Conservation (phyloP, 1,140 invertebrate species). For the Andricus grossulariae region DNA sequence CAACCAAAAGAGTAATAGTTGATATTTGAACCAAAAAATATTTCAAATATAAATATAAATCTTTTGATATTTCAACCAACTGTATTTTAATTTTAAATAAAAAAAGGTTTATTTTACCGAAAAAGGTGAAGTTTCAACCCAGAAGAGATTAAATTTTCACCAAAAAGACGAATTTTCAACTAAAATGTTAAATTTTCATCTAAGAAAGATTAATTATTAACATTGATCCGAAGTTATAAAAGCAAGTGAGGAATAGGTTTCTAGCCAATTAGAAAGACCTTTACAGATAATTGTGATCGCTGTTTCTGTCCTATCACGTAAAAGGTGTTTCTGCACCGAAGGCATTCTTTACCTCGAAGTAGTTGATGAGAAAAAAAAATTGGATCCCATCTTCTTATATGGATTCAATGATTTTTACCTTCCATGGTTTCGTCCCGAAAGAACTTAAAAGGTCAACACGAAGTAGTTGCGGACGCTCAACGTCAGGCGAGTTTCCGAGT, state of each 20-base stretch:
- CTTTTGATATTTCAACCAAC: background rate
- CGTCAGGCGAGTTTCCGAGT: conserved; percentile 9
- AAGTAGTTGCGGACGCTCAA: background rate
- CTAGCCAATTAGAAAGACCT: conserved; percentile 18
- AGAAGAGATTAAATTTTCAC: too few species aligned
- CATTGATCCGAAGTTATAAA: background rate
- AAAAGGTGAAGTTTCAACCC: too few species aligned
- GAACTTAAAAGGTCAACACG: conserved; percentile 20
- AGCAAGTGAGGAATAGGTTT: background rate
- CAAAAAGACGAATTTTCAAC: too few species aligned
- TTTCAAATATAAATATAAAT: background rate
- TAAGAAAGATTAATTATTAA: too few species aligned
- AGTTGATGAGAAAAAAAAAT: conserved; percentile 12
- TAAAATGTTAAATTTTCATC: too few species aligned
- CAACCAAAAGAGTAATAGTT: too few species aligned
- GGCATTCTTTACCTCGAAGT: conserved; percentile 60
- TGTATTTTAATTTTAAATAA: too few species aligned
- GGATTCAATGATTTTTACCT: conserved; percentile 18
- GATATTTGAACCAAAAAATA: too few species aligned
- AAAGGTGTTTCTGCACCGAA: conserved; percentile 61
- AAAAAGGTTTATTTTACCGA: too few species aligned
- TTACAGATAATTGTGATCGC: conserved; percentile 17
- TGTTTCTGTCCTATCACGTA: conserved; percentile 54
- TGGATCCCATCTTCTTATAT: background rate
- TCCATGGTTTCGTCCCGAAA: background rate